These are phyloP conservation scores for Geococcyx californianus DNA, from an alignment of 2,113 vertebrate species.

Conservation along the genomic window DNA sequence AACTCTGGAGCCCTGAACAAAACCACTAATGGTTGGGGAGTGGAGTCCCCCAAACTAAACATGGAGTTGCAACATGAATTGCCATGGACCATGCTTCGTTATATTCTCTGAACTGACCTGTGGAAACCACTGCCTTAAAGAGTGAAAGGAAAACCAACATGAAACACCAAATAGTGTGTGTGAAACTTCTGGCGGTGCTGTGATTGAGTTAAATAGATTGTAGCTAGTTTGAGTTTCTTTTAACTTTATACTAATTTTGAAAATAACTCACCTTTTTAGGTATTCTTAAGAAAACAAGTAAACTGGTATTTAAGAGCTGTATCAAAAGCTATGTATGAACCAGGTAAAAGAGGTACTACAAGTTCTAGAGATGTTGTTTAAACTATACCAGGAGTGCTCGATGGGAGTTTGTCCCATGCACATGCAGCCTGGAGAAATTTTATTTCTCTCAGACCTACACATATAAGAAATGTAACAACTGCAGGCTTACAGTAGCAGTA, in stretches of 20 bases:
- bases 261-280: slow-evolving; percentile 71
- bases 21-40: slow-evolving; percentile 69
- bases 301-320: slow-evolving; percentile 21
- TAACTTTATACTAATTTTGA: slow-evolving; percentile 79
- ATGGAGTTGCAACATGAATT: slow-evolving; percentile 72
- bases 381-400: not conserved
- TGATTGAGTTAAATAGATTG: slow-evolving; percentile 73
- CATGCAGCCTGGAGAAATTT: not conserved
- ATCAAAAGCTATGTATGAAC: slow-evolving; percentile 38
- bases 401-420: not conserved
- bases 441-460: not conserved
- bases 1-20: slow-evolving; percentile 78
- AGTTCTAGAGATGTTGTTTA: not conserved
- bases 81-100: slow-evolving; percentile 74
- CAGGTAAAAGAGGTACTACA: not conserved
- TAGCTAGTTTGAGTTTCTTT: slow-evolving; percentile 78
- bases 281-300: slow-evolving; percentile 65
- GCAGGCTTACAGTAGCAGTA: slow-evolving; percentile 17
- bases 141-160: slow-evolving; percentile 78
- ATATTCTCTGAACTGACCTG: slow-evolving; percentile 79
- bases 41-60: slow-evolving; percentile 42
- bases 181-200: slow-evolving; percentile 80
- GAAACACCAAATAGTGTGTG: slow-evolving; percentile 82
- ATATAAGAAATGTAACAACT: not conserved
- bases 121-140: slow-evolving; percentile 97